Base-by-base conservation (phyloP, 2,797 vertebrate species). In the Arctocebus calabarensis region DNA sequence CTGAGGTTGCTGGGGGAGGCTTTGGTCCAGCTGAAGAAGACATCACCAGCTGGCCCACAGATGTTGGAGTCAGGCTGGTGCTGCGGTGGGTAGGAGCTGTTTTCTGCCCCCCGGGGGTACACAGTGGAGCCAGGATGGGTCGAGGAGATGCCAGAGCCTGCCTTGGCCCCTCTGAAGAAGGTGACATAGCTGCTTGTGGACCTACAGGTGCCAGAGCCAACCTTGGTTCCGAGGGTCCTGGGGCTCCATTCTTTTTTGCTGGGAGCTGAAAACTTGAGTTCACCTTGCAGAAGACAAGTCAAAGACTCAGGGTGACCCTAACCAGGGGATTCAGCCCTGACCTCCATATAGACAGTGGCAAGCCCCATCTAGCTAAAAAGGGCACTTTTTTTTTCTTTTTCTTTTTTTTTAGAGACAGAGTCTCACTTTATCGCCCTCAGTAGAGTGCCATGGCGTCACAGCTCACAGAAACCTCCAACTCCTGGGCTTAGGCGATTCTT, bases 141-240 rank as follows among this genome's bases (percentile, higher is more conserved):
- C 8, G 79, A 61, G 97, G 83, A 86, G 97, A 92, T 1, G 55
- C 70, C 61, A 93, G 93, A 83, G 81, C 84, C 70, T 73, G 91
- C 64, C 88, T 90, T 1, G 74, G 88, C 13, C 73, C 93, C 70
- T 95, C 88, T 7, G 91, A 87, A 55, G 95, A 94, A 95, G 96
- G 73, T 70, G 91, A 75, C 25, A 62, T 12, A 29, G 59, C 77
- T 59, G 81, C 75, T 45, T 1, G 89, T 61, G 89, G 89, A 55
- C 89, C 93, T 34, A 81, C 89, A 29, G 95, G 59, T 71, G 97
- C 89, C 94, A 95, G 97, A 87, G 89, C 94, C 87, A 97, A 43
- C 59, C 92, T 93, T 16, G 97, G 92, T 92, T 98, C 93, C 32
- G 7, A 62, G 89, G 91, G 52, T 57, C 32, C 73, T 25, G 73